phyloP scores from a whole-genome alignment of 2,888 invertebrate genomes.

The Cephus nigrinus region DNA sequence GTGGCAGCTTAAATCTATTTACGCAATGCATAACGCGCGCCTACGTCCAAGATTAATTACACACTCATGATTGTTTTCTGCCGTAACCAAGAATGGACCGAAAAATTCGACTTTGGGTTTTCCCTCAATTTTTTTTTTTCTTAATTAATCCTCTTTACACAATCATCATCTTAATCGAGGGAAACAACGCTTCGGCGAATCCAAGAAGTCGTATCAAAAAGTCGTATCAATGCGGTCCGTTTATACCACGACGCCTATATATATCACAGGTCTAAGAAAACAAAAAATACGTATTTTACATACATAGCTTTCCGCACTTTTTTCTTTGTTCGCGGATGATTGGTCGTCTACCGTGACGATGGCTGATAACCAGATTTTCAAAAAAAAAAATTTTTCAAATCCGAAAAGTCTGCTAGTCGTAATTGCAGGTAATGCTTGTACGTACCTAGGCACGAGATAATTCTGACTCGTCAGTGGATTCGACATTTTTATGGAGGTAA shows the following conservation, averaged over 20 bases:
- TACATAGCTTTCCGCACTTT: not conserved
- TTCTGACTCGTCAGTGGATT: not conserved
- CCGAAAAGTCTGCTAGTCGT: too few species aligned
- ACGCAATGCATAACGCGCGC: not conserved
- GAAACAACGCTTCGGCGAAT: not conserved
- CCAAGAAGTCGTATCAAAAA: too few species aligned
- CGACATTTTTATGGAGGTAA: not conserved
- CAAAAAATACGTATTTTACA: constrained; percentile 17
- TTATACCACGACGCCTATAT: constrained; percentile 22
- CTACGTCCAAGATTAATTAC: constrained; percentile 3
- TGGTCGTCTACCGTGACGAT: not conserved
- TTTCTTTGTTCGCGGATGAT: not conserved
- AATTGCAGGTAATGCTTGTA: too few species aligned
- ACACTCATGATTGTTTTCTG: constrained; percentile 52
- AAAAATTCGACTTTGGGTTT: not conserved
- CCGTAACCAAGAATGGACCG: constrained; percentile 26
- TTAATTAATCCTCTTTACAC: not conserved
- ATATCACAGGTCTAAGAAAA: constrained; percentile 61
- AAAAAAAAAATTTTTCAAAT: not conserved
- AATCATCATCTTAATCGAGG: not conserved
- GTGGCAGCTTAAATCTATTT: constrained; percentile 8
- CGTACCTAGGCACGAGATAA: not conserved
- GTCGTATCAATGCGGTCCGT: not conserved
- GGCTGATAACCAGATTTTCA: not conserved
- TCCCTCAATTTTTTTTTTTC: not conserved